These are phyloP conservation scores for Hydropsyche tenuis DNA, from an alignment of 1,140 invertebrate genomes.

Conservation along the genomic window DNA sequence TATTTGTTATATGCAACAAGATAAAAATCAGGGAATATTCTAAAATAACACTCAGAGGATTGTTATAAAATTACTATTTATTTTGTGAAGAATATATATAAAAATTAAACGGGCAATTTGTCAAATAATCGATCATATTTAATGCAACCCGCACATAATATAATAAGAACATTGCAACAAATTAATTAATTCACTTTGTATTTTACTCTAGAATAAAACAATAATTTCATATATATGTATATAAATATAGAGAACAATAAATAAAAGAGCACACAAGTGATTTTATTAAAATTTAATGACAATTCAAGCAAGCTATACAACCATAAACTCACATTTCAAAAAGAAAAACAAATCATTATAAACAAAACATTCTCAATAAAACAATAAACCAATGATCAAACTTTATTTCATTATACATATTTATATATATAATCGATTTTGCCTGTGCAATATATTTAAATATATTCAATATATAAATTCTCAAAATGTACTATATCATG, in stretches of 20 bases:
- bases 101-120: constrained; percentile 23
- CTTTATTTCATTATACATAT: constrained; percentile 46
- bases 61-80: constrained; percentile 36
- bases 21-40: not conserved
- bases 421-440: not conserved
- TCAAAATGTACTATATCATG: constrained; percentile 24
- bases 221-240: not conserved
- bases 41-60: constrained; percentile 16
- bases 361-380: constrained; percentile 42
- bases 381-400: constrained; percentile 43
- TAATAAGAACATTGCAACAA: not conserved
- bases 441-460: not conserved
- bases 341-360: constrained; percentile 28
- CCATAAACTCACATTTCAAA: constrained; percentile 27
- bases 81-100: constrained; percentile 30
- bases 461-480: constrained; percentile 9
- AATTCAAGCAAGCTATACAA: constrained; percentile 26
- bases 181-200: not conserved
- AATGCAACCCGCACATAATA: not conserved
- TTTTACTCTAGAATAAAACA: not conserved
- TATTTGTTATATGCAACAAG: no score
- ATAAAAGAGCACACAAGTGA: constrained; percentile 28
- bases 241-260: constrained; percentile 11
- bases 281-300: constrained; percentile 26
- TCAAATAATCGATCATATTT: constrained; percentile 1